phyloP scores from a whole-genome alignment of 2,888 invertebrate species.

The Troilus luridus region DNA sequence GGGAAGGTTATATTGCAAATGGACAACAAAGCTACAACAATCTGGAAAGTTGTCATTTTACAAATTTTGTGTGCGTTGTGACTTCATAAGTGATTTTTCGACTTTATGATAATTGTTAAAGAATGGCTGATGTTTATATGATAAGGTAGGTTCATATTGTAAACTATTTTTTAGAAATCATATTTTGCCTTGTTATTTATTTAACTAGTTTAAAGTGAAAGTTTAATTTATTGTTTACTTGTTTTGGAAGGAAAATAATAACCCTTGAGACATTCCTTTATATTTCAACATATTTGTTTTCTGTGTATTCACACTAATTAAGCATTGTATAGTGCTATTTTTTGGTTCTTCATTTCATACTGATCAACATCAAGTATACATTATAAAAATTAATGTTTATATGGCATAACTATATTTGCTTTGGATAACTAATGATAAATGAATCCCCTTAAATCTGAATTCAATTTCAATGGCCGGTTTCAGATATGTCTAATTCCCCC shows the following conservation, averaged over 20 bases:
- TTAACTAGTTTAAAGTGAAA: background rate
- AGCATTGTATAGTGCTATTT: background rate
- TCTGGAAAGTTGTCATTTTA: constrained; percentile 19
- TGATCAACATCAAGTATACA: background rate
- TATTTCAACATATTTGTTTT: background rate
- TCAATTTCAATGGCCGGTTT: background rate
- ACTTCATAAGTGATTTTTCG: background rate
- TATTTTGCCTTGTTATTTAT: background rate
- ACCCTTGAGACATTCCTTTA: background rate
- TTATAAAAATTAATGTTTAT: background rate
- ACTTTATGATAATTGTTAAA: constrained; percentile 35
- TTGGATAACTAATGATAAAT: background rate
- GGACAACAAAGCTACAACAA: constrained; percentile 23
- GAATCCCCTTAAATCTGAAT: background rate
- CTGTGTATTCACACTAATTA: background rate
- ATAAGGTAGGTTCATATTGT: background rate
- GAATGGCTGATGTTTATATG: constrained; percentile 46
- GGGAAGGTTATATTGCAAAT: background rate
- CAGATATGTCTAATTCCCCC: background rate
- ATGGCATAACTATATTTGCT: background rate
- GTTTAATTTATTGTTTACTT: constrained; percentile 22
- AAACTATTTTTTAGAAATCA: background rate
- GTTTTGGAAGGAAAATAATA: background rate
- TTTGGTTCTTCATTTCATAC: background rate
- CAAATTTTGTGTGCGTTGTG: background rate